These are phyloP conservation scores for Ischnus inquisitorius DNA, from an alignment of 2,888 invertebrate species.

Conservation along the genomic window DNA sequence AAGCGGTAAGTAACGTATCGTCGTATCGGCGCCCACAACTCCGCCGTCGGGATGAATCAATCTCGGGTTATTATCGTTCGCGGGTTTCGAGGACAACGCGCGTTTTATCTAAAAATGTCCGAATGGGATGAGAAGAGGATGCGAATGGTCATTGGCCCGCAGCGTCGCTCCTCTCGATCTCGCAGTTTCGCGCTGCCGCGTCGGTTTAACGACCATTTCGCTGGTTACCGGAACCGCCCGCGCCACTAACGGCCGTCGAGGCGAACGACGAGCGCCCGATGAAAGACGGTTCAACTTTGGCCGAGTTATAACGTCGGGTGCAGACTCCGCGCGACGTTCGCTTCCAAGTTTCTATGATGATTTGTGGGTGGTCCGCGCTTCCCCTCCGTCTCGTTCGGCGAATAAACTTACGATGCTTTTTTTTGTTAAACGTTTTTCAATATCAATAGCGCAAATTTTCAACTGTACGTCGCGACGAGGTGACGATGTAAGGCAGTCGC, in stretches of 20 bases:
- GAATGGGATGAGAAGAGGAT: slow-evolving; percentile 38
- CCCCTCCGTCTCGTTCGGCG: not conserved
- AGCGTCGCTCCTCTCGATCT: slow-evolving; percentile 28
- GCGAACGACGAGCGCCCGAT: slow-evolving; percentile 16
- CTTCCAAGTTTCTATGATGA: not conserved
- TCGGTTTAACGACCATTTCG: slow-evolving; percentile 32
- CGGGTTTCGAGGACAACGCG: slow-evolving; percentile 21
- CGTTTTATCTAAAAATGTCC: slow-evolving; percentile 47
- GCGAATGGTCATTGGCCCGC: slow-evolving; percentile 65
- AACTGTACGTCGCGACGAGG: too few species aligned
- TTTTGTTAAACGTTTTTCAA: too few species aligned
- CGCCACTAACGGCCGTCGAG: not conserved
- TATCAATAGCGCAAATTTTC: not conserved
- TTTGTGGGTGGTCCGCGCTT: slow-evolving; percentile 13
- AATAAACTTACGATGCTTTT: too few species aligned
- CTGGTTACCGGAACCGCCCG: not conserved
- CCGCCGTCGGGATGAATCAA: slow-evolving; percentile 68
- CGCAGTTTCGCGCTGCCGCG: not conserved
- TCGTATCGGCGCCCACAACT: slow-evolving; percentile 62
- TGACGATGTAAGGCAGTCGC: too few species aligned
- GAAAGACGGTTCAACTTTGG: slow-evolving; percentile 17
- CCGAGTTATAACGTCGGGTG: not conserved
- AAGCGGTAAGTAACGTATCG: not conserved
- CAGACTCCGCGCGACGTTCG: not conserved
- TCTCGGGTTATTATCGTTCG: slow-evolving; percentile 47